These are phyloP conservation scores for Cyanistes caeruleus DNA, from an alignment of 2,113 vertebrate genomes.

Conservation along the genomic window DNA sequence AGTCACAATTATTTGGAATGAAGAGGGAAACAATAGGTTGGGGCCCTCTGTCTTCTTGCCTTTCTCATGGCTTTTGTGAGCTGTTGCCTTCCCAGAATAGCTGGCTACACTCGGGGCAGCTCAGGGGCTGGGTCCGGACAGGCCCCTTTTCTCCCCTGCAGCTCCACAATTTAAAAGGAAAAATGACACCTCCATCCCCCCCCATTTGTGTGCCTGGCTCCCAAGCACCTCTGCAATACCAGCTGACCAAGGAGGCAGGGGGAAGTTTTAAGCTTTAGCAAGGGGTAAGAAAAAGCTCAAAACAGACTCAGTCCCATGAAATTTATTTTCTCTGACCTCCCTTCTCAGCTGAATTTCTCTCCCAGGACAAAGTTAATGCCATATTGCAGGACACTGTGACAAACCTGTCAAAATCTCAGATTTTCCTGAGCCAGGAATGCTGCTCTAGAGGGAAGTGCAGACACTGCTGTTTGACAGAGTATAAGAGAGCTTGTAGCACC, in stretches of 20 bases:
- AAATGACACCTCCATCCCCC: background rate
- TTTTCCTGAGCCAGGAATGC: background rate
- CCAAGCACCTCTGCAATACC: background rate
- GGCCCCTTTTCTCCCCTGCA: background rate
- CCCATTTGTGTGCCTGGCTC: background rate
- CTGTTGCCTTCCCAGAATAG: slow-evolving; percentile 22
- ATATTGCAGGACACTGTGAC: background rate
- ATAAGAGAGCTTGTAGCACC: background rate
- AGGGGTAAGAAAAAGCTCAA: background rate
- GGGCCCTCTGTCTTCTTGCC: slow-evolving; percentile 31
- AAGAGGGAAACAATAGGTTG: slow-evolving; percentile 56
- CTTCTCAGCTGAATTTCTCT: background rate
- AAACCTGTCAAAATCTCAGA: background rate
- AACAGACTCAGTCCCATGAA: background rate
- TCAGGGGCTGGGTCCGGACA: background rate
- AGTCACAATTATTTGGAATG: slow-evolving; percentile 47
- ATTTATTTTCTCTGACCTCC: background rate
- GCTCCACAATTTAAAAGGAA: background rate
- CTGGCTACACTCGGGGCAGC: background rate
- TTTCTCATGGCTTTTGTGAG: slow-evolving; percentile 29
- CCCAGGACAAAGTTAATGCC: background rate
- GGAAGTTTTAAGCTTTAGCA: background rate
- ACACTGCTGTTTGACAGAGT: rapidly evolving
- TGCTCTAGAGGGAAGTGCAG: background rate
- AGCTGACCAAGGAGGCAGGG: background rate